These are phyloP conservation scores for Beris chalybata DNA, from an alignment of 2,888 invertebrate species.

Conservation along the genomic window DNA sequence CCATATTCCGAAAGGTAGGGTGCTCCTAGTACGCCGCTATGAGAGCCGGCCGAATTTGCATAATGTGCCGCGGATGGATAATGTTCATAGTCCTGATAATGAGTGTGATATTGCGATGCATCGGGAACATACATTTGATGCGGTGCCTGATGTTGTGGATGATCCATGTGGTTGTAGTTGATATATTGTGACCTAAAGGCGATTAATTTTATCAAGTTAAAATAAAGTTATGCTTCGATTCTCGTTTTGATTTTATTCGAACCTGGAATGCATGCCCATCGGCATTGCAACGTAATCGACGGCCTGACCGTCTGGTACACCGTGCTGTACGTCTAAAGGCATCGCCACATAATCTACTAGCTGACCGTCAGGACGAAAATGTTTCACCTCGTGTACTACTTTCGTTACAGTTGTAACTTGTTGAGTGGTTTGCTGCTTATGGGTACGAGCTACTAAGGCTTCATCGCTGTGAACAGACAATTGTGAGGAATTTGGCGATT, in stretches of 20 bases:
- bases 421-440: slow-evolving; percentile 70
- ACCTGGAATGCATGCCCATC: slow-evolving; percentile 49
- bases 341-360: slow-evolving; percentile 60
- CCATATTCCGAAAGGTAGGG: slow-evolving; percentile 53
- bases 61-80: slow-evolving; percentile 57
- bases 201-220: no score
- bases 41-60: slow-evolving; percentile 52
- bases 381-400: slow-evolving; percentile 67
- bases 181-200: slow-evolving; percentile 54
- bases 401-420: slow-evolving; percentile 73
- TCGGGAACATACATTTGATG: slow-evolving; percentile 41
- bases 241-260: neutral
- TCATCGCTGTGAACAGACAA: slow-evolving; percentile 60
- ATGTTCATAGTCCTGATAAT: slow-evolving; percentile 64
- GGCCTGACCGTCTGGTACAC: slow-evolving; percentile 60
- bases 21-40: slow-evolving; percentile 39
- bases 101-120: slow-evolving; percentile 52
- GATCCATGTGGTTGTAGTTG: slow-evolving; percentile 53
- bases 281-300: slow-evolving; percentile 61
- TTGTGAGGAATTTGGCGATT: slow-evolving; percentile 62
- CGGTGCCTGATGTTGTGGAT: slow-evolving; percentile 41
- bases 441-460: slow-evolving; percentile 62
- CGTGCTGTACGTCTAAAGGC: slow-evolving; percentile 58
- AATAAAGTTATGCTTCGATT: neutral
- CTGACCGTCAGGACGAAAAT: slow-evolving; percentile 60